These are phyloP conservation scores for Xylota segnis DNA, from an alignment of 2,888 invertebrate genomes.

Conservation along the genomic window DNA sequence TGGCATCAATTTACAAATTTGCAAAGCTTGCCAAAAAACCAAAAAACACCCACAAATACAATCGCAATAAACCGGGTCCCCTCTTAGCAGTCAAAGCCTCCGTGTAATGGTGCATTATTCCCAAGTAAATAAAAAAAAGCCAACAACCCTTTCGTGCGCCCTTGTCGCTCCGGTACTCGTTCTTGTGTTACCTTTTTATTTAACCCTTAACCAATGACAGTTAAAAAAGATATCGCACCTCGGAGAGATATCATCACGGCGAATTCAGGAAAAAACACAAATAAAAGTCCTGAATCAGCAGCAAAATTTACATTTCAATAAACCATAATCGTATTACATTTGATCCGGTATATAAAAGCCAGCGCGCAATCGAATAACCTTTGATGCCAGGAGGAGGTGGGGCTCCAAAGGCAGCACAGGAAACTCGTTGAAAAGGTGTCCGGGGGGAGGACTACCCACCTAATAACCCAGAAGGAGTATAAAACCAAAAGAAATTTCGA, in stretches of 20 bases:
- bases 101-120: conserved; percentile 48
- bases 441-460: conserved; percentile 31
- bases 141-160: conserved; percentile 45
- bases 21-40: conserved; percentile 62
- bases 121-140: conserved; percentile 56
- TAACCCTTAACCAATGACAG: conserved; percentile 38
- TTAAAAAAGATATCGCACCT: conserved; percentile 55
- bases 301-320: conserved; percentile 84
- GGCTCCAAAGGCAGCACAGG: conserved; percentile 7
- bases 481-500: conserved; percentile 60
- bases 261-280: conserved; percentile 9
- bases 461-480: conserved; percentile 40
- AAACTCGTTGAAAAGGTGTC: background rate
- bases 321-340: conserved; percentile 81
- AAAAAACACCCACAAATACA: conserved; percentile 16
- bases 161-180: conserved; percentile 9
- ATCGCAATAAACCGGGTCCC: conserved; percentile 40
- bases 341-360: conserved; percentile 39
- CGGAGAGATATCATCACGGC: conserved; percentile 20
- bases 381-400: conserved; percentile 16
- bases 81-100: conserved; percentile 20
- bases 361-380: conserved; percentile 43
- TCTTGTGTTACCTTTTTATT: conserved; percentile 43
- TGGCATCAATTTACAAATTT: conserved; percentile 77
- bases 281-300: conserved; percentile 83